Evolutionary conservation across 2,113 vertebrate species (phyloP).

Genomic region (Orcinus orca): DNA sequence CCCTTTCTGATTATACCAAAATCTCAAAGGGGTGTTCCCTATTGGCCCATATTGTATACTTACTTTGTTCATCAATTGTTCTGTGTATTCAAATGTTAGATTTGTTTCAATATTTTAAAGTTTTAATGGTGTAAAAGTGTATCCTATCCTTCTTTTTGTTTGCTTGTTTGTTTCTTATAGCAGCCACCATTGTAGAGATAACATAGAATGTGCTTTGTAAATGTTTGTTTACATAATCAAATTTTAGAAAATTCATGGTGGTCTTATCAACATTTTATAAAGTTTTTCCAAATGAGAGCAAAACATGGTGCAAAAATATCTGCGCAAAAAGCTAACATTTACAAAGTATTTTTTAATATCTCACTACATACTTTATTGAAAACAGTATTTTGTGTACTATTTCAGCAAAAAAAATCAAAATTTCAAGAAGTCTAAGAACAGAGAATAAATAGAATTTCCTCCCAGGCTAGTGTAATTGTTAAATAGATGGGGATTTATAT

Average conservation of each 20-base stretch:
- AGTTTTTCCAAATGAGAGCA: not conserved
- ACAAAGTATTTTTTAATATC: not conserved
- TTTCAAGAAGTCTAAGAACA: not conserved
- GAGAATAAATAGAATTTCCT: not conserved
- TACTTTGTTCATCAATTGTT: not conserved
- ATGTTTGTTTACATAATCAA: not conserved
- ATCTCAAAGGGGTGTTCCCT: not conserved
- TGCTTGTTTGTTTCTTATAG: not conserved
- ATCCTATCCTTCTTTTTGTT: not conserved
- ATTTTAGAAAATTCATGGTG: not conserved
- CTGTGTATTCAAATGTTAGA: not conserved
- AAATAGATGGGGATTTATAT: constrained; percentile 41
- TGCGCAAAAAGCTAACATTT: not conserved
- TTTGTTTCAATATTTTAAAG: not conserved
- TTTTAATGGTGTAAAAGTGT: not conserved
- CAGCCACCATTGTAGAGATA: not conserved
- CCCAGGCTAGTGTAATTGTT: not conserved
- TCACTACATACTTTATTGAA: not conserved
- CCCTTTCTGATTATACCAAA: not conserved
- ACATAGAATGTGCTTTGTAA: not conserved
- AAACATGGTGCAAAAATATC: not conserved
- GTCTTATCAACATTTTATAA: not conserved
- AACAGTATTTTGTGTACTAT: not conserved
- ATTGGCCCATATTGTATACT: not conserved
- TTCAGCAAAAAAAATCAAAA: not conserved